Conservation (phyloP, 2,113 vertebrate species). For the Dryoscopus gambensis region DNA sequence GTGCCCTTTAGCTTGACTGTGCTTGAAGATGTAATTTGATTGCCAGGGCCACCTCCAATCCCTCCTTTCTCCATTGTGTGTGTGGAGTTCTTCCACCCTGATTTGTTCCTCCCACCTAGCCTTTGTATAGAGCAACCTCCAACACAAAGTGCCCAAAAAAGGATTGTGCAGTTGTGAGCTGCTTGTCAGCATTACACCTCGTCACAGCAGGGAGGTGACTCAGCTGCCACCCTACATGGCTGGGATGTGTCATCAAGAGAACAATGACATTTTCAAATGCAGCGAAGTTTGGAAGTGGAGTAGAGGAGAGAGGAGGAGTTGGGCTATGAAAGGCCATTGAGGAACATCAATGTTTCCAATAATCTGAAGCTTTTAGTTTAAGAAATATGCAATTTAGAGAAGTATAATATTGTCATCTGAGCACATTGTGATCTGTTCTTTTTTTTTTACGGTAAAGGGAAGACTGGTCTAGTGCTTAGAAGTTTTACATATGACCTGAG, state of each 20-base stretch:
- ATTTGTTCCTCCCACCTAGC: slow-evolving; percentile 50
- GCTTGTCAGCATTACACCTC: slow-evolving; percentile 34
- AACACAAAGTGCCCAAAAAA: slow-evolving; percentile 51
- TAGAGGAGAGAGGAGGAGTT: neutral
- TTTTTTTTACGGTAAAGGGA: neutral
- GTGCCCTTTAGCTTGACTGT: neutral
- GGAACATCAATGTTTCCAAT: neutral
- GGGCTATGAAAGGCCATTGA: neutral
- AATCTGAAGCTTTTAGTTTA: neutral
- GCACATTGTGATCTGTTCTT: neutral
- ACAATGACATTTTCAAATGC: neutral
- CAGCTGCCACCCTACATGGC: slow-evolving; percentile 40
- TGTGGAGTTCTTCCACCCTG: neutral
- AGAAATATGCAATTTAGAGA: neutral
- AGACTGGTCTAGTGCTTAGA: neutral
- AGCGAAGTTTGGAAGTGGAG: neutral
- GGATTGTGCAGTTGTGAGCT: slow-evolving; percentile 39
- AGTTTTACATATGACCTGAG: neutral
- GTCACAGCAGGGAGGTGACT: slow-evolving; percentile 46
- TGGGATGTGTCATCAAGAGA: slow-evolving; percentile 58
- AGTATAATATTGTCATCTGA: neutral
- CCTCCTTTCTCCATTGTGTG: neutral
- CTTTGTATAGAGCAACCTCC: slow-evolving; percentile 53
- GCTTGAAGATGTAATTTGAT: neutral
- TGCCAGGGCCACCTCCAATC: slow-evolving; percentile 5